These are phyloP conservation scores for Himantopus leucocephalus DNA, from an alignment of 2,113 vertebrate species.

Conservation along the genomic window DNA sequence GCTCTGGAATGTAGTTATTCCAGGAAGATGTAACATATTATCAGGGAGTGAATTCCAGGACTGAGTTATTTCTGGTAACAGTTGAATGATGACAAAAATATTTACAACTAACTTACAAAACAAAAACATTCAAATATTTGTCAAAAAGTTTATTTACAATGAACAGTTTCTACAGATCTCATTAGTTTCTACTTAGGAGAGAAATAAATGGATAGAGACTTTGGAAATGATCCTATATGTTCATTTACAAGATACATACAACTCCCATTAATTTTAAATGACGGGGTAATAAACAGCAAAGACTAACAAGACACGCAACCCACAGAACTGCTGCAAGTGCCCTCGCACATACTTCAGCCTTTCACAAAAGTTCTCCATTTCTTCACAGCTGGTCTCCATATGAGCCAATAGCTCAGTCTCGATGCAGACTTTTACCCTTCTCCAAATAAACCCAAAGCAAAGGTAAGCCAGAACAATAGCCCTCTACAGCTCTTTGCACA, in stretches of 20 bases:
- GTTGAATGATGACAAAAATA: conserved; percentile 8
- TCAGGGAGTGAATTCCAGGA: conserved; percentile 27
- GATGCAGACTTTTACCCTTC: background rate
- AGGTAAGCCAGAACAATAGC: background rate
- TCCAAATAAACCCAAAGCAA: background rate
- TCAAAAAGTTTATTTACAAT: conserved; percentile 11
- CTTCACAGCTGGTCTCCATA: conserved; percentile 30
- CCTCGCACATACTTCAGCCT: background rate
- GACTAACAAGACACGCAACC: background rate
- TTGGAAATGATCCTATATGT: conserved; percentile 11
- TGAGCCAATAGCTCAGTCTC: background rate
- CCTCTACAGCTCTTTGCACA: background rate
- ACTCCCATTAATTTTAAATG: conserved; percentile 34
- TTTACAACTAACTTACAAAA: conserved; percentile 29
- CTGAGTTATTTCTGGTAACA: conserved; percentile 56
- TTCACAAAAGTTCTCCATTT: background rate
- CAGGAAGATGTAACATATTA: conserved; percentile 55
- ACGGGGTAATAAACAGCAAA: background rate
- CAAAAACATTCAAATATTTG: conserved; percentile 29
- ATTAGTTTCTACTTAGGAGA: conserved; percentile 13
- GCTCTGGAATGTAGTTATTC: conserved; percentile 49
- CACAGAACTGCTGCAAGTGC: background rate
- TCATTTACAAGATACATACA: conserved; percentile 26
- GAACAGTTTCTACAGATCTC: conserved; percentile 9
- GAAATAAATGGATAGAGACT: background rate